These are phyloP conservation scores for Myotis daubentonii DNA, from an alignment of 2,797 vertebrate species.

Conservation along the genomic window DNA sequence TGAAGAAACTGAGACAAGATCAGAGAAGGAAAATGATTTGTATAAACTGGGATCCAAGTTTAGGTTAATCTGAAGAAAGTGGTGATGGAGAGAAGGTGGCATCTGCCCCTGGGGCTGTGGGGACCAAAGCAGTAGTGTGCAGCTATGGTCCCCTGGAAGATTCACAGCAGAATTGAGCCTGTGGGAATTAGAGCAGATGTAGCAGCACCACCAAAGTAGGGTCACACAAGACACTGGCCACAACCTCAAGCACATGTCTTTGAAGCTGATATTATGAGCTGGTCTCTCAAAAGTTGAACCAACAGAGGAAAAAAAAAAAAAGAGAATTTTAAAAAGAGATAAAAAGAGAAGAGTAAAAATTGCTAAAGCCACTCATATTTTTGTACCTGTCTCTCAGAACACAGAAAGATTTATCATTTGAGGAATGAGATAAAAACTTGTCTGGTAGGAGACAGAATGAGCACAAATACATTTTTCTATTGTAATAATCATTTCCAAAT, in stretches of 20 bases:
- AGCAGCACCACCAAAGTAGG: neutral
- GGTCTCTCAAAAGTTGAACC: neutral
- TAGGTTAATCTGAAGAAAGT: neutral
- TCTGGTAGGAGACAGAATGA: neutral
- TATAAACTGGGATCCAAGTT: neutral
- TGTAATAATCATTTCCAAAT: conserved; percentile 13
- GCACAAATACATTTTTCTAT: neutral
- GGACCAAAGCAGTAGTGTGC: neutral
- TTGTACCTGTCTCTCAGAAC: neutral
- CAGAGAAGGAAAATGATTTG: neutral
- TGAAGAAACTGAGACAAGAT: neutral
- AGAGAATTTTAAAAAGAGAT: conserved; percentile 2
- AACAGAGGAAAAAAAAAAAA: neutral
- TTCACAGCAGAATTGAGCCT: neutral
- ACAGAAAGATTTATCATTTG: conserved; percentile 4
- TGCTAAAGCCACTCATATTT: neutral
- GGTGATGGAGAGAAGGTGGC: neutral
- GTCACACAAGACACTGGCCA: neutral
- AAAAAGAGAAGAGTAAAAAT: neutral
- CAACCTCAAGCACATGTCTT: neutral
- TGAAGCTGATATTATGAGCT: neutral
- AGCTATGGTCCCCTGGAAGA: neutral
- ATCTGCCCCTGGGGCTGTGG: neutral
- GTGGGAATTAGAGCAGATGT: neutral
- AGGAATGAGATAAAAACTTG: conserved; percentile 12